phyloP scores from a whole-genome alignment of 2,888 invertebrate genomes.

The Didymodactylos carnosus region DNA sequence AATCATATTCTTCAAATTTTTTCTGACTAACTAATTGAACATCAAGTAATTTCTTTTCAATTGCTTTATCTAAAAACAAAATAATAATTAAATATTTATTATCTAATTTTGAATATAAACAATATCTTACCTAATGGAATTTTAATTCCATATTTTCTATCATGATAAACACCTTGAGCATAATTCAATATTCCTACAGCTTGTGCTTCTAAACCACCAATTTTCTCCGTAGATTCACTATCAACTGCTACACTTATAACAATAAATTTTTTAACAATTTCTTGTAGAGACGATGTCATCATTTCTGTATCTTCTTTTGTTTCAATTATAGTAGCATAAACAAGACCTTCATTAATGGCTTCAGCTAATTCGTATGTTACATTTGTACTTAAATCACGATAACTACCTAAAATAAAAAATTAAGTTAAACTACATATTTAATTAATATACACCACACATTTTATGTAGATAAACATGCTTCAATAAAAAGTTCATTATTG shows the following conservation, averaged over 20 bases:
- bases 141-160: constrained; percentile 2
- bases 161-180: constrained; percentile 14
- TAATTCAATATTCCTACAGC: constrained; percentile 13
- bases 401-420: background rate
- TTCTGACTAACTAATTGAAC: constrained; percentile 4
- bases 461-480: too few relatives aligned
- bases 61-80: constrained; percentile 2
- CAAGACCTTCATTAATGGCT: constrained; percentile 13
- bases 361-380: constrained; percentile 13
- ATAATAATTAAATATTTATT: background rate
- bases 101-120: background rate
- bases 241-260: constrained; percentile 13
- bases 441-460: too few relatives aligned
- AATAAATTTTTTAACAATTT: constrained; percentile 8
- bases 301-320: constrained; percentile 5
- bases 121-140: background rate
- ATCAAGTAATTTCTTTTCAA: constrained; percentile 6
- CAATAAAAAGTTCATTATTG: too few relatives aligned
- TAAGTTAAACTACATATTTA: too few relatives aligned
- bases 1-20: constrained; percentile 8
- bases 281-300: constrained; percentile 3
- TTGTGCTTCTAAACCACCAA: constrained; percentile 14
- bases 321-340: constrained; percentile 14
- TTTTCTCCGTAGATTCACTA: background rate
- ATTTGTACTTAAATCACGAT: constrained; percentile 10